A percentile compares a stretch with the other conserved stretches of the same genome.
Evolutionary conservation across 2,113 vertebrate genomes (phyloP).

Genomic region (Tauraco erythrolophus): DNA sequence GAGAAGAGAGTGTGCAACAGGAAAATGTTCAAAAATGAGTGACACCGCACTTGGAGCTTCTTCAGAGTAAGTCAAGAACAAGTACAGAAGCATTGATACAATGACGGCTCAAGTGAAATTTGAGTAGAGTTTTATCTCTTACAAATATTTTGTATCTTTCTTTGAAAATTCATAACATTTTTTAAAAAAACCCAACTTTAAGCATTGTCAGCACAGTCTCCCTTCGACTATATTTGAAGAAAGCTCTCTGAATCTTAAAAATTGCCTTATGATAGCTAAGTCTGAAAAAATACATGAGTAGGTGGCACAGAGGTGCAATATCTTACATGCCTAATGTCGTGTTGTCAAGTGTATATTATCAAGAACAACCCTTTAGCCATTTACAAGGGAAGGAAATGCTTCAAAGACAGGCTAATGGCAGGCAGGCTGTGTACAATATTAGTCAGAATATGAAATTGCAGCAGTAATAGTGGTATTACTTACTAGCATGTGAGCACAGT

Average conservation of each 20-base stretch:
- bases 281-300: not conserved
- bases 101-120: not conserved
- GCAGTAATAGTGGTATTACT: not conserved
- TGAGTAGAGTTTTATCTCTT: not conserved
- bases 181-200: not conserved
- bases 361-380: constrained; percentile 2
- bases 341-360: constrained; percentile 32
- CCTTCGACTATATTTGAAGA: not conserved
- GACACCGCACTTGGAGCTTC: fast-evolving
- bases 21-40: not conserved
- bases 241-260: constrained; percentile 20
- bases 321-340: not conserved
- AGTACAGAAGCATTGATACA: not conserved
- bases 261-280: not conserved
- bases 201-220: not conserved
- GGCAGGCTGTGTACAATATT: not conserved
- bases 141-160: not conserved
- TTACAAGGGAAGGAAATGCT: constrained; percentile 1
- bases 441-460: constrained; percentile 10
- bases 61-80: not conserved
- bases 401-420: constrained; percentile 27
- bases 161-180: not conserved
- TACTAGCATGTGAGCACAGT: not conserved
- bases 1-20: not conserved
- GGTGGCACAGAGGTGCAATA: not conserved